Evolutionary conservation across 2,888 invertebrate genomes (phyloP).

Genomic region (Bombyx huttoni): DNA sequence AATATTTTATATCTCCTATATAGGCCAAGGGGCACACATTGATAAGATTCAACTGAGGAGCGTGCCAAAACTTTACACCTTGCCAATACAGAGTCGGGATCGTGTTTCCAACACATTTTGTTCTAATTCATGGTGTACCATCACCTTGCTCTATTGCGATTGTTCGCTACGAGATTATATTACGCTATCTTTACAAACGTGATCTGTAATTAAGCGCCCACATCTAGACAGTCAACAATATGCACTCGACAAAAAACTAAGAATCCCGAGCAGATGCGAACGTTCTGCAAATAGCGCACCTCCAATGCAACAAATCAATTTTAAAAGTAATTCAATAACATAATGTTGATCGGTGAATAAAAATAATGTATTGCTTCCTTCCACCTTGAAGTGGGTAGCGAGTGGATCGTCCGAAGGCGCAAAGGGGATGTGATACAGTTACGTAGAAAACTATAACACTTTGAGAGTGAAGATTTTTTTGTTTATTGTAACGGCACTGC

Average conservation of each 20-base stretch:
- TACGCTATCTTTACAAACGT: slow-evolving; percentile 65
- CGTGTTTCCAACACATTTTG: slow-evolving; percentile 37
- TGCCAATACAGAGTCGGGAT: slow-evolving; percentile 30
- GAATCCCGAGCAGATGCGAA: slow-evolving; percentile 54
- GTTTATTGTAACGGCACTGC: slow-evolving; percentile 50
- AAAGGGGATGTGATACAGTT: slow-evolving; percentile 55
- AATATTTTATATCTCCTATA: slow-evolving; percentile 14
- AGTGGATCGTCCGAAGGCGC: slow-evolving; percentile 30
- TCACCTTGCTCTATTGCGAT: slow-evolving; percentile 55
- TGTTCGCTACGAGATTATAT: slow-evolving; percentile 63
- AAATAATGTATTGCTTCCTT: slow-evolving; percentile 69
- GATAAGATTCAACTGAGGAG: slow-evolving; percentile 29
- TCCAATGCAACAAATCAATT: slow-evolving; percentile 50
- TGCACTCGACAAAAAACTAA: slow-evolving; percentile 38
- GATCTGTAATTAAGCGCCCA: slow-evolving; percentile 67
- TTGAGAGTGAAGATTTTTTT: slow-evolving; percentile 31
- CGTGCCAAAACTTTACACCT: slow-evolving; percentile 59
- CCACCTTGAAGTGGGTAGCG: slow-evolving; percentile 50
- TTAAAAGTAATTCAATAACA: slow-evolving; percentile 70
- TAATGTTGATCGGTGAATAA: slow-evolving; percentile 59
- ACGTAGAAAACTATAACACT: slow-evolving; percentile 65
- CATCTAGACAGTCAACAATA: slow-evolving; percentile 47
- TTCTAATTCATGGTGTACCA: slow-evolving; percentile 30
- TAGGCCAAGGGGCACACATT: slow-evolving; percentile 33
- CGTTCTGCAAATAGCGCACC: slow-evolving; percentile 45